Evolutionary conservation across 2,113 vertebrate genomes (phyloP), one percentile per base, ranked within the genome.

Genomic region (Hydrolagus affinis): DNA sequence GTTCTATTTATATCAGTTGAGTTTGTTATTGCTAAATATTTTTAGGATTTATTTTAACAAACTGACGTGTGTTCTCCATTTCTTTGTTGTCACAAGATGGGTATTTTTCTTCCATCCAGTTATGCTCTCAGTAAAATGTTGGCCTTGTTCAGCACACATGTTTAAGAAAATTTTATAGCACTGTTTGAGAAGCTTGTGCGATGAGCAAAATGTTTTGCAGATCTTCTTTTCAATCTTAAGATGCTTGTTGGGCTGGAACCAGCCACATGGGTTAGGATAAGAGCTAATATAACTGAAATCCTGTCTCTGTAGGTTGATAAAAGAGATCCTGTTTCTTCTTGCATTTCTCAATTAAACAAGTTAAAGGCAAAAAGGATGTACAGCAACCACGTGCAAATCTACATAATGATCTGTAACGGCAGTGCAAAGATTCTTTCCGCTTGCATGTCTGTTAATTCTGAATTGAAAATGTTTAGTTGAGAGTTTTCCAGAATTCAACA

Each of bases 401-500:
- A 32, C 60, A 32, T 32, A 83, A 32, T 83, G 25, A 15, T 8
- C 15, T 69, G 66, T 66, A 83, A 66, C 0, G 1, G 60, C 7
- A 68, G 32, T 28, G 28, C 25, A 30, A 32, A 83, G 66, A 28
- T 83, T 60, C 28, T 66, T 85, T 85, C 69, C 30, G 12, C 23
- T 85, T 70, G 30, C 68, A 85, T 70, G 85, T 19, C 32, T 21
- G 17, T 72, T 56, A 71, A 73, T 75, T 66, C 75, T 76, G 72
- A 68, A 83, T 66, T 83, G 60, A 83, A 83, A 66, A 66, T 83
- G 62, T 83, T 66, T 76, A 25, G 85, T 56, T 64, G 59, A 86
- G 73, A 76, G 85, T 30, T 73, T 62, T 75, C 85, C 72, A 77
- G 73, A 73, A 76, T 64, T 75, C 64, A 64, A 25, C 73, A 86